These are phyloP conservation scores for Ophion obscuratus DNA, from an alignment of 2,888 invertebrate species.

Conservation along the genomic window DNA sequence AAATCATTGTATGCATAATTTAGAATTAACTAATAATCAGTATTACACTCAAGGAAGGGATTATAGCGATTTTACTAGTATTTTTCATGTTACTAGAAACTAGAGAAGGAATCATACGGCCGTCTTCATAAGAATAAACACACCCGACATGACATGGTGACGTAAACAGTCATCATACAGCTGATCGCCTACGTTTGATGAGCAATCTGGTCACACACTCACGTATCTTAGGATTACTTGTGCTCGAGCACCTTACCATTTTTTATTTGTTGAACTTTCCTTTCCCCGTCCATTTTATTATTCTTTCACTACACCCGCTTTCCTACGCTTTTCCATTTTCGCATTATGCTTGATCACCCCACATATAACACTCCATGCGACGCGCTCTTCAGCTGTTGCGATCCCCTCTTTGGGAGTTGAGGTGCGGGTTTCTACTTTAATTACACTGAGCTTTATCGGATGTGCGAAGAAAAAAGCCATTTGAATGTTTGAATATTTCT, in stretches of 20 bases:
- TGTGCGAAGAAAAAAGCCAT: not conserved
- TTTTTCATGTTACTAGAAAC: too few species aligned
- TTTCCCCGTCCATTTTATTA: conserved; percentile 33
- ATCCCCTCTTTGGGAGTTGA: not conserved
- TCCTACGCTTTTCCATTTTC: conserved; percentile 78
- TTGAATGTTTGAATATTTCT: conserved; percentile 32
- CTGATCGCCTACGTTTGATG: conserved; percentile 55
- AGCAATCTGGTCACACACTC: conserved; percentile 39
- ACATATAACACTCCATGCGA: conserved; percentile 34
- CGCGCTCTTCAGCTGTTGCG: conserved; percentile 1
- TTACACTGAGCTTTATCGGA: conserved; percentile 26
- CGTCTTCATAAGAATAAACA: too few species aligned
- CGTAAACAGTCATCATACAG: conserved; percentile 34
- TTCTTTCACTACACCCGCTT: conserved; percentile 75
- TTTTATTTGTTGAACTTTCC: conserved; percentile 32
- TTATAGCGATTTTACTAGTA: too few species aligned
- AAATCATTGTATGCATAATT: too few species aligned
- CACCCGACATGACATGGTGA: not conserved
- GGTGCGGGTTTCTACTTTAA: conserved; percentile 46
- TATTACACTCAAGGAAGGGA: too few species aligned
- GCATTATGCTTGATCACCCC: conserved; percentile 45
- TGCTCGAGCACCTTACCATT: conserved; percentile 42
- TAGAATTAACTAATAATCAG: too few species aligned
- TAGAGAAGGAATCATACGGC: too few species aligned
- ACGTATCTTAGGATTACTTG: conserved; percentile 26